Evolutionary conservation across 1,140 invertebrate species (phyloP), one percentile per base, ranked within the genome.

Genomic region (Aphaenogaster ashmeadi): DNA sequence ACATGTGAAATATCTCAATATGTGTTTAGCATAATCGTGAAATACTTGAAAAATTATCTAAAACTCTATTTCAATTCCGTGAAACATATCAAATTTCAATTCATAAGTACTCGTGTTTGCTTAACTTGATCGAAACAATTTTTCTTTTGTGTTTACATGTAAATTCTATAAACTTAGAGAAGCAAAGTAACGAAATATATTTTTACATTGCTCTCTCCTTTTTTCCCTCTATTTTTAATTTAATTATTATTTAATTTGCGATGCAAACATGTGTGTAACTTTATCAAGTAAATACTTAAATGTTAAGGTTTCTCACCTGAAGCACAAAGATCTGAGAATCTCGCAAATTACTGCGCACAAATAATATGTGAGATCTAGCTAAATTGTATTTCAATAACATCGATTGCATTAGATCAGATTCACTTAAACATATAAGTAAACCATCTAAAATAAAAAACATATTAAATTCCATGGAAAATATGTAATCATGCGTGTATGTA

Each of bases 341-440:
- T 18, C 93, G 83, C 60, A 96, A 89, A 93, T 94, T 94, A 44
- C 90, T 90, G 50, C 93, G 88, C 78, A 96, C 91, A 91, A 95
- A 96, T 50, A 89, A 87, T 90, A 95, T 95, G 69, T 95, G 94
- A 75, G 92, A 94, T 89, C 93, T 94, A 54, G 95, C 94, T 85
- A 95, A 91, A 86, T 93, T 89, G 9, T 93, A 93, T 88, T 94
- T 93, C n/a, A 94, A 90, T 77, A 96, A 88, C 89, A 96, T 94
- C 75, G 94, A 93, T 90, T 96, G 95, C 86, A 95, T 93, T 83
- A 96, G 91, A 87, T 92, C 94, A 44, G 93, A 93, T 81, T 96
- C 95, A 86, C 95, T 96, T 79, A 95, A 93, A 86, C 95, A 96
- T 91, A 95, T 93, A 87, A 95, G 93, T 83, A 96, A 92, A 67